phyloP scores from a whole-genome alignment of 2,888 invertebrate species.

The Cheilosia impressa region DNA sequence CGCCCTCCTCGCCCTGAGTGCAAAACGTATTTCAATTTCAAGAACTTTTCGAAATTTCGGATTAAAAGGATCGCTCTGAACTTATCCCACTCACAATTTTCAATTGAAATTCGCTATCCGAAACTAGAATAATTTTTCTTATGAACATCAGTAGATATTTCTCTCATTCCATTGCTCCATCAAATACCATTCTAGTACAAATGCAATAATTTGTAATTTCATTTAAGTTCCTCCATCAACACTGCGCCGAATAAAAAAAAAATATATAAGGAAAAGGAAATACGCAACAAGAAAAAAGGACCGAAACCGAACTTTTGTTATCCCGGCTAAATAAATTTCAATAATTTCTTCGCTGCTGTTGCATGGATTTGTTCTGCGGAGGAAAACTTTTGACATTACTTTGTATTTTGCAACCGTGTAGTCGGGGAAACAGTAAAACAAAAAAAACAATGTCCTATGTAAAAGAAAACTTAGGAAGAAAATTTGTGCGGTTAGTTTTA shows the following conservation, averaged over 20 bases:
- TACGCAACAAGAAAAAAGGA: slow-evolving; percentile 30
- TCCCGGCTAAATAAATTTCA: slow-evolving; percentile 74
- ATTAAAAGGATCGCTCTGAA: slow-evolving; percentile 49
- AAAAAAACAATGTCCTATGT: slow-evolving; percentile 1
- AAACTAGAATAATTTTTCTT: slow-evolving; percentile 37
- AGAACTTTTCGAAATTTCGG: slow-evolving; percentile 53
- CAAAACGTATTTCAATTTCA: slow-evolving; percentile 36
- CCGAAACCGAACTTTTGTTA: slow-evolving; percentile 62
- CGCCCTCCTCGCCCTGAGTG: background rate
- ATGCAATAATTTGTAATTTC: slow-evolving; percentile 74
- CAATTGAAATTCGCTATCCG: slow-evolving; percentile 37
- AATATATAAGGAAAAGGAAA: slow-evolving; percentile 1
- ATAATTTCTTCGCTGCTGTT: slow-evolving; percentile 65
- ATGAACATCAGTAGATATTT: slow-evolving; percentile 22
- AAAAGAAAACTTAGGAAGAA: slow-evolving; percentile 47
- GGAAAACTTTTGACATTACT: slow-evolving; percentile 68
- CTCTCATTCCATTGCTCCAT: slow-evolving; percentile 35
- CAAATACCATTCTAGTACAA: slow-evolving; percentile 61
- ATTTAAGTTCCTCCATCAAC: slow-evolving; percentile 72
- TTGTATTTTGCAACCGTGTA: slow-evolving; percentile 42
- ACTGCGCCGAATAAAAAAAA: background rate
- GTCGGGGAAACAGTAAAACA: background rate
- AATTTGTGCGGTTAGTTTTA: slow-evolving; percentile 68
- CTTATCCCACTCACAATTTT: slow-evolving; percentile 3
- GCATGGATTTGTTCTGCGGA: slow-evolving; percentile 59